phyloP scores from a whole-genome alignment of 64 coral and sea anemone genomes.

The Dendronephthya gigantea region DNA sequence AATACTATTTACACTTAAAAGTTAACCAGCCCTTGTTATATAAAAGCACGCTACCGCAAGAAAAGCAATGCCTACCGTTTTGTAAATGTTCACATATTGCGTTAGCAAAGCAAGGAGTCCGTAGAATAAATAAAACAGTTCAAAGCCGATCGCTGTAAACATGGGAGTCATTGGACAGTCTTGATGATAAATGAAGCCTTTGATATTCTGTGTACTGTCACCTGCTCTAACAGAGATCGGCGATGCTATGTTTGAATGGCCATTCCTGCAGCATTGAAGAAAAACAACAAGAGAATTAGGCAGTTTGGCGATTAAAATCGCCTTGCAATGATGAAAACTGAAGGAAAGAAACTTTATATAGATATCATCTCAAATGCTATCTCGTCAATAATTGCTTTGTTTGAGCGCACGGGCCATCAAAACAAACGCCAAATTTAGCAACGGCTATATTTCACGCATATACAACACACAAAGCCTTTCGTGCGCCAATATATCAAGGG shows the following conservation, averaged over 20 bases:
- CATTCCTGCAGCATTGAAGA: neutral
- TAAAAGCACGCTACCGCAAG: neutral
- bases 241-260: neutral
- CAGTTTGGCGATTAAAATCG: neutral
- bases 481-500: no score
- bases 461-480: neutral
- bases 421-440: neutral
- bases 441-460: neutral
- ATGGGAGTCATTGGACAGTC: neutral
- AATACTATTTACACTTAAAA: neutral
- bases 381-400: neutral
- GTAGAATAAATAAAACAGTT: neutral
- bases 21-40: neutral
- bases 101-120: neutral
- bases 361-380: neutral
- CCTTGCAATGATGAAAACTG: neutral
- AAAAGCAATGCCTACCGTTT: neutral
- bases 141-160: neutral
- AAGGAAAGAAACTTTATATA: neutral
- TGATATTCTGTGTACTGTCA: neutral
- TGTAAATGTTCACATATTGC: constrained; percentile 16
- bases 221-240: neutral
- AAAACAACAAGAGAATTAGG: neutral
- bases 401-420: neutral
- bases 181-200: neutral